A percentile compares a stretch with the other conserved stretches of the same genome.
Conservation (phyloP, 2,797 vertebrate species). For the Clamator glandarius region DNA sequence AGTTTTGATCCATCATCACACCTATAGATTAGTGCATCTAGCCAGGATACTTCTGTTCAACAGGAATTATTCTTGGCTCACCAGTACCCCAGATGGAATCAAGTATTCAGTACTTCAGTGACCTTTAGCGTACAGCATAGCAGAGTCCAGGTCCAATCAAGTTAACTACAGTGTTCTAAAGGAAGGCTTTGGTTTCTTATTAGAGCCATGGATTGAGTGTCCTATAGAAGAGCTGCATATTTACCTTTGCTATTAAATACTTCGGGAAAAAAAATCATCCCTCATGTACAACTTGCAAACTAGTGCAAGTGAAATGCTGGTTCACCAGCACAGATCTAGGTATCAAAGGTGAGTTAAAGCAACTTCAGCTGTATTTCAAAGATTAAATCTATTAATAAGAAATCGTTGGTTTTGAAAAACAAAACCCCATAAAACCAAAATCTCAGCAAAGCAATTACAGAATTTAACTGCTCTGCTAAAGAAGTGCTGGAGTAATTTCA, state of each 20-base stretch:
- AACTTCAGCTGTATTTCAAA: background rate
- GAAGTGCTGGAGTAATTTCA: background rate
- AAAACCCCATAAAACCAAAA: background rate
- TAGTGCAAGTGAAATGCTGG: background rate
- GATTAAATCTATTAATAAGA: background rate
- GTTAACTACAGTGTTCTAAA: background rate
- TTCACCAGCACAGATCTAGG: background rate
- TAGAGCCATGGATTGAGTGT: background rate
- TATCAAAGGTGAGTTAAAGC: background rate
- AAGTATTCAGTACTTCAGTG: background rate
- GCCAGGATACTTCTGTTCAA: background rate
- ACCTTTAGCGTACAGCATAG: background rate
- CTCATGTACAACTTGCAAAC: background rate
- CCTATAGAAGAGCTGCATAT: background rate
- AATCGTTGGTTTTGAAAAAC: background rate
- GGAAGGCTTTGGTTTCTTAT: background rate
- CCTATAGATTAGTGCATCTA: rapidly evolving
- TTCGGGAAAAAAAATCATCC: background rate
- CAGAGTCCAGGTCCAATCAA: background rate
- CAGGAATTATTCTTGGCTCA: background rate
- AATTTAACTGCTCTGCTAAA: background rate
- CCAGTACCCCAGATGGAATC: background rate
- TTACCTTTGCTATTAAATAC: background rate
- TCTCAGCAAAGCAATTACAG: background rate
- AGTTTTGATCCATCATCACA: background rate